phyloP scores from a whole-genome alignment of 1,140 invertebrate species.

The Aphidius gifuensis region DNA sequence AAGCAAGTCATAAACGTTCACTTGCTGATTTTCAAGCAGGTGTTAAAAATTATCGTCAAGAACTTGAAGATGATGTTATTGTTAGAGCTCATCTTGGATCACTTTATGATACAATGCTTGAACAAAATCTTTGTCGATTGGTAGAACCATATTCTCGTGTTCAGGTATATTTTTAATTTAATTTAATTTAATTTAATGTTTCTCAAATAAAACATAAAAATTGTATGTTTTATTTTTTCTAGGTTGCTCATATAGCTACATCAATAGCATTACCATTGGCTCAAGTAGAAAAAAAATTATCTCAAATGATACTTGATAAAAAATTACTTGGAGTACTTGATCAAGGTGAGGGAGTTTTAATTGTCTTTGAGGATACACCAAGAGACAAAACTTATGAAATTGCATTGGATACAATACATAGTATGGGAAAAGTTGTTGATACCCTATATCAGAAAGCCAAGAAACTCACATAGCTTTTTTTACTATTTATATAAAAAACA shows the following conservation, averaged over 20 bases:
- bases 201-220: neutral
- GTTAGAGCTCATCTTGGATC: constrained; percentile 94
- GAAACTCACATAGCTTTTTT: constrained; percentile 82
- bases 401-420: constrained; percentile 94
- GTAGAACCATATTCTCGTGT: constrained; percentile 98
- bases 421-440: constrained; percentile 99
- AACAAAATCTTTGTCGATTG: constrained; percentile 97
- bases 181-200: neutral
- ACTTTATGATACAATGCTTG: constrained; percentile 97
- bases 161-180: constrained; percentile 62
- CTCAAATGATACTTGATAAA: constrained; percentile 99
- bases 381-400: constrained; percentile 96
- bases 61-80: constrained; percentile 94
- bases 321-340: constrained; percentile 96
- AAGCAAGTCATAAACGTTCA: constrained; percentile 93
- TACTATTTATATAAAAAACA: constrained; percentile 42
- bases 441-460: constrained; percentile 98
- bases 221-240: constrained; percentile 18
- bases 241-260: constrained; percentile 78
- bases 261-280: constrained; percentile 85
- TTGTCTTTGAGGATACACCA: constrained; percentile 94
- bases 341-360: constrained; percentile 95
- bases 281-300: constrained; percentile 96
- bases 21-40: constrained; percentile 92
- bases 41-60: constrained; percentile 80